Evolutionary conservation across 1,140 invertebrate species (phyloP).

Genomic region (Bombus breviceps): DNA sequence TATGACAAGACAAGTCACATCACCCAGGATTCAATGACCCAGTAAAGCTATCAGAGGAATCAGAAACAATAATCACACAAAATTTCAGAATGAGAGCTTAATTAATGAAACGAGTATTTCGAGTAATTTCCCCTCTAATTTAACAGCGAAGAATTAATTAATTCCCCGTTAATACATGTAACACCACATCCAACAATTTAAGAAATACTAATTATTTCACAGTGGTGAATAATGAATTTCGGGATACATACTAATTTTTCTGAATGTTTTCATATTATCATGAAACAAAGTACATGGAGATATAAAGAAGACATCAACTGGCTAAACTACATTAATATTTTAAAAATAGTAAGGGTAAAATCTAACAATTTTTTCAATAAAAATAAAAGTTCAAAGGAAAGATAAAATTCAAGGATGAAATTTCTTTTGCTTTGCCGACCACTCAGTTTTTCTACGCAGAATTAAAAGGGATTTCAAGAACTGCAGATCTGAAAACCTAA

Average conservation of each 20-base stretch:
- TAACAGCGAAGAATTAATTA: not conserved
- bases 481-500: not conserved
- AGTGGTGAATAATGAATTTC: not conserved
- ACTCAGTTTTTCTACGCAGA: no score
- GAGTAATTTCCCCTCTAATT: not conserved
- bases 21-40: not conserved
- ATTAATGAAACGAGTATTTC: conserved; percentile 33
- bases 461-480: not conserved
- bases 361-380: no score
- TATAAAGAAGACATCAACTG: no score
- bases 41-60: not conserved
- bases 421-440: not conserved
- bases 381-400: no score
- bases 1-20: not conserved
- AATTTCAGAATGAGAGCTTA: conserved; percentile 18
- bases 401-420: not conserved
- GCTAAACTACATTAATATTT: no score
- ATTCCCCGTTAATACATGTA: not conserved
- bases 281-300: not conserved
- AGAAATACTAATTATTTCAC: not conserved
- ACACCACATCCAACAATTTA: not conserved
- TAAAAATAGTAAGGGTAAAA: no score
- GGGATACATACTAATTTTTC: not conserved
- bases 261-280: not conserved
- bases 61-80: conserved; percentile 17